Percentiles rank a stretch among this genome's conserved stretches.
phyloP scores from a whole-genome alignment of 2,113 vertebrate genomes.

The Lipophrys pholis region DNA sequence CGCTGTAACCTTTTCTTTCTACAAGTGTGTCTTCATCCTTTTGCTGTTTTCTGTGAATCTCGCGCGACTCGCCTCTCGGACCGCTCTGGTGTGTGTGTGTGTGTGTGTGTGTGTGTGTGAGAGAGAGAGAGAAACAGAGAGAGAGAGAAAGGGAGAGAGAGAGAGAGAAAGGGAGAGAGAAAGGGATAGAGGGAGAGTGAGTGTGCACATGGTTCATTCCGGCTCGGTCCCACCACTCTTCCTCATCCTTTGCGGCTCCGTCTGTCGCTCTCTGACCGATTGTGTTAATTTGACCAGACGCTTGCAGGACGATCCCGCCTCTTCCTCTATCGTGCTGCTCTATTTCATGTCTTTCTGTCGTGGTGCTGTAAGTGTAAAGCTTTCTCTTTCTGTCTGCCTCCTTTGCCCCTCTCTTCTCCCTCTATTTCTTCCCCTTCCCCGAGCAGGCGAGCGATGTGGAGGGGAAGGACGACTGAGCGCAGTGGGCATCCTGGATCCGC shows the following conservation, averaged over 20 bases:
- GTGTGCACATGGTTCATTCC: constrained; percentile 73
- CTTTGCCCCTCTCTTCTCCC: too few species aligned
- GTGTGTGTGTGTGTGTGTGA: constrained; percentile 26
- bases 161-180: constrained; percentile 28
- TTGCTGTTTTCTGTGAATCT: too few species aligned
- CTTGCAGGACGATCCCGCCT: constrained; percentile 1
- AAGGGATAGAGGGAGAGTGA: constrained; percentile 62
- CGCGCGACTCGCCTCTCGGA: constrained; percentile 26
- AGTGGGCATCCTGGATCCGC: constrained; percentile 56
- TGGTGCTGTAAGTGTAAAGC: constrained; percentile 64
- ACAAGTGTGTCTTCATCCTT: too few species aligned
- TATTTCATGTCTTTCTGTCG: constrained; percentile 3
- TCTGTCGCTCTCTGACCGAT: constrained; percentile 25
- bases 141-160: constrained; percentile 31
- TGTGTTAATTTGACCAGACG: constrained; percentile 28
- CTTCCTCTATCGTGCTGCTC: not conserved
- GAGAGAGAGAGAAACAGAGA: too few species aligned
- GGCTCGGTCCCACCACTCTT: constrained; percentile 62
- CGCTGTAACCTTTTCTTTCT: too few species aligned
- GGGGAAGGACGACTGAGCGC: constrained; percentile 34
- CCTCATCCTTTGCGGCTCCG: constrained; percentile 48
- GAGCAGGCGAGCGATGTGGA: constrained; percentile 69
- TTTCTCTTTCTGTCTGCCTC: constrained; percentile 55
- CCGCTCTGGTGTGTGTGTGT: constrained; percentile 21
- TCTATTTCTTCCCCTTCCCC: constrained; percentile 49